phyloP scores from a whole-genome alignment of 2,888 invertebrate species.

The Clunio marinus region DNA sequence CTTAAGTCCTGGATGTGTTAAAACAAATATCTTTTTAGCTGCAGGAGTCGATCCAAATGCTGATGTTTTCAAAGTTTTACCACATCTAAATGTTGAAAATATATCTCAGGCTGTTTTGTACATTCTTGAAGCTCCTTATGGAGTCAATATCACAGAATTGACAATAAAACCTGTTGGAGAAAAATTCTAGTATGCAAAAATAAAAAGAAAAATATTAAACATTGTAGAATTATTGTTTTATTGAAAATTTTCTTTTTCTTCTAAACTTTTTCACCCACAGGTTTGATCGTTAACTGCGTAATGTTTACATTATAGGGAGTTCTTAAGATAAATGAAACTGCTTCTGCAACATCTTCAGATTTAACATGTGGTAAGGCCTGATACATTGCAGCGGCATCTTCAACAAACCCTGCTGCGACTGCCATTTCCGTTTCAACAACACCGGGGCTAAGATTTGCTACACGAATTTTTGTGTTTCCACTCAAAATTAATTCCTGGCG shows the following conservation, averaged over 20 bases:
- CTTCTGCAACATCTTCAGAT: neutral
- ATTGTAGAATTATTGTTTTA: too few relatives aligned
- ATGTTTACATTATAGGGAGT: conserved; percentile 4
- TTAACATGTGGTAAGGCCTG: neutral
- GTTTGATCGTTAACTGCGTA: neutral
- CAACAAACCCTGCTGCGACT: too few relatives aligned
- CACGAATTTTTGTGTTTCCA: neutral
- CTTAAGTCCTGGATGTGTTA: conserved; percentile 44
- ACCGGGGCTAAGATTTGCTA: neutral
- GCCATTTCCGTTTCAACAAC: neutral
- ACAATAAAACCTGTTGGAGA: conserved; percentile 3
- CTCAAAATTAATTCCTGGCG: conserved; percentile 53
- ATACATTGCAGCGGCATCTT: neutral
- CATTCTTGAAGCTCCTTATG: neutral
- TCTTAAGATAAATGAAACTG: neutral
- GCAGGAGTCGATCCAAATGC: too few relatives aligned
- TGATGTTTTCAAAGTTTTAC: neutral
- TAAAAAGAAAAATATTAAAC: too few relatives aligned
- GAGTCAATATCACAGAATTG: neutral
- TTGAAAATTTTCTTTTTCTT: neutral
- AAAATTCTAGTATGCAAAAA: too few relatives aligned
- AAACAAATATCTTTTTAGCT: conserved; percentile 44
- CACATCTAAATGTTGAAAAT: conserved; percentile 40
- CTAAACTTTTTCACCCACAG: neutral
- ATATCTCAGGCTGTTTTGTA: neutral